Evolutionary conservation across 2,113 vertebrate genomes (phyloP).

Genomic region (Trematomus loennbergii): DNA sequence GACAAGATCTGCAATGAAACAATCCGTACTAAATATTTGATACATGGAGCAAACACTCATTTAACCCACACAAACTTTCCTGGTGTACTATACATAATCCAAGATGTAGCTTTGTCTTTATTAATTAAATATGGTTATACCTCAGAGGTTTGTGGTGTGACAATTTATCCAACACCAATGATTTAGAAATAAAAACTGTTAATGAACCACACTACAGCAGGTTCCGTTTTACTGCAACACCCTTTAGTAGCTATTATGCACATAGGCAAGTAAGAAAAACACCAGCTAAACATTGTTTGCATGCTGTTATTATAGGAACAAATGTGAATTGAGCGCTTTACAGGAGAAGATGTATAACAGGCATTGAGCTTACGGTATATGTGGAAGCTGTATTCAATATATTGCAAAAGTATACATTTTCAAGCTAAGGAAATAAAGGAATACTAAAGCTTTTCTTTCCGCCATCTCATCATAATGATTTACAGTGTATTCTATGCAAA

Average conservation of each 20-base stretch:
- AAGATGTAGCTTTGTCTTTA: constrained; percentile 76
- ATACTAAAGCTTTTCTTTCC: constrained; percentile 45
- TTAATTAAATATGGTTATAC: constrained; percentile 89
- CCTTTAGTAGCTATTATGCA: too few relatives aligned
- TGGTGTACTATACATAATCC: neutral
- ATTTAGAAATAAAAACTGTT: constrained; percentile 83
- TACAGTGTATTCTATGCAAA: constrained; percentile 77
- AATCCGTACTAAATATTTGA: neutral
- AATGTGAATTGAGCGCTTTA: constrained; percentile 12
- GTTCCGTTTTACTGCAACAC: constrained; percentile 90
- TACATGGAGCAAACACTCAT: neutral
- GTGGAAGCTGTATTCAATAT: constrained; percentile 27
- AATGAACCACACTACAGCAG: constrained; percentile 92
- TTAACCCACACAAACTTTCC: neutral
- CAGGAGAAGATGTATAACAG: neutral
- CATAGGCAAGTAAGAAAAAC: constrained; percentile 89
- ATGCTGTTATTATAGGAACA: constrained; percentile 75
- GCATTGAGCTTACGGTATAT: constrained; percentile 4
- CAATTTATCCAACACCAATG: constrained; percentile 89
- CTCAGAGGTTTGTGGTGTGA: constrained; percentile 92
- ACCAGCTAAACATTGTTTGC: constrained; percentile 85
- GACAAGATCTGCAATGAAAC: too few relatives aligned
- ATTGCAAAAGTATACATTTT: constrained; percentile 67
- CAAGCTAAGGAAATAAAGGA: constrained; percentile 51
- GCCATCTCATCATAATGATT: constrained; percentile 62